Evolutionary conservation across 2,113 vertebrate genomes (phyloP), one percentile per base, ranked within the genome.

Genomic region (Eulemur rufifrons): DNA sequence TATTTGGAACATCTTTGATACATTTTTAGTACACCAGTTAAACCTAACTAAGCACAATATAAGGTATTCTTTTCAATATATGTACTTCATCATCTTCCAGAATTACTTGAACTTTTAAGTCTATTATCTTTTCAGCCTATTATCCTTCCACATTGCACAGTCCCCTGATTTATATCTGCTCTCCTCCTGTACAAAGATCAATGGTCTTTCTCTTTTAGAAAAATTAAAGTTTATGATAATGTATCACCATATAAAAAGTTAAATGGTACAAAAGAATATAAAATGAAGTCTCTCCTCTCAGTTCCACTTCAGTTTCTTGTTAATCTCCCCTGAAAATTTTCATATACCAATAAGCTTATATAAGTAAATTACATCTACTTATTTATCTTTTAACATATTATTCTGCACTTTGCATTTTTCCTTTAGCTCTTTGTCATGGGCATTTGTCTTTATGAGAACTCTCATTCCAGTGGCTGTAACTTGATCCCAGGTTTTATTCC

Each of bases 1-100:
- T 92, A 54, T 91, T 94, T 92, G 76, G 63, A 86, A 50, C 63
- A 77, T 59, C 52, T 95, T 74, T 61, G 32, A 71, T 88, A 64
- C 32, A 84, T 87, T 87, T 86, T 96, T 87, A 59, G 73, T 37
- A 52, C 3, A 88, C 77, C 14, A 81, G 80, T 92, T 90, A 85
- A 96, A 74, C 76, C 81, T 85, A 69, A 52, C 59, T 92, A 89
- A 64, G 73, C 20, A 77, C 29, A 91, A 21, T 68, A 27, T 82
- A n/a, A 80, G 47, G 25, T 68, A 25, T 2, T 87, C 63, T 85
- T 12, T 61, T 66, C 32, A 68, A 14, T 81, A 15, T 32, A 14
- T 73, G 10, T 37, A 25, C 50, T 32, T 73, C 6, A 13, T 95
- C 23, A 34, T 91, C 89, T 90, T 34, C 32, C 15, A 42, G 45